A percentile compares a stretch with the other conserved stretches of the same genome.
Conservation (phyloP, 1,140 invertebrate genomes). For the Tribolium castaneum region DNA sequence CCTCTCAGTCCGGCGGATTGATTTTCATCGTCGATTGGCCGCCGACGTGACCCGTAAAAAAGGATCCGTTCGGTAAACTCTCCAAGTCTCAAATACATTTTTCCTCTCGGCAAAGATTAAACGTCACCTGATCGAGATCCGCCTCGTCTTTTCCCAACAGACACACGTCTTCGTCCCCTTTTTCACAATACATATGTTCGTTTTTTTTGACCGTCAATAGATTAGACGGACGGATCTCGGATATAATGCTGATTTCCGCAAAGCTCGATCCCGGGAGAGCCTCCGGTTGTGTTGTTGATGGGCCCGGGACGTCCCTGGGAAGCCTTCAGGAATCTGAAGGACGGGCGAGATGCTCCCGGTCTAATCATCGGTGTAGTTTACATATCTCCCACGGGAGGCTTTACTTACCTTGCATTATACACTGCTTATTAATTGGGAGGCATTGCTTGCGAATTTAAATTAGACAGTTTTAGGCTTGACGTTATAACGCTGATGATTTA, state of each 20-base stretch:
- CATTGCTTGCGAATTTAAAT: slow-evolving; percentile 12
- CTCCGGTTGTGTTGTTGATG: slow-evolving; percentile 22
- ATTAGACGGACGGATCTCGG: slow-evolving; percentile 30
- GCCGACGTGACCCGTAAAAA: not conserved
- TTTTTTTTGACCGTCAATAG: slow-evolving; percentile 20
- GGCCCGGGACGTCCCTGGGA: slow-evolving; percentile 17
- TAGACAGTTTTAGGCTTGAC: not conserved
- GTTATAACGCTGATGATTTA: slow-evolving; percentile 18
- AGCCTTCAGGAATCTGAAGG: slow-evolving; percentile 17
- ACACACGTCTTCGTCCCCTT: slow-evolving; percentile 1
- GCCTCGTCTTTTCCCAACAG: slow-evolving; percentile 6
- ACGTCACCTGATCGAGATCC: slow-evolving; percentile 22
- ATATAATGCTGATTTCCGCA: slow-evolving; percentile 35
- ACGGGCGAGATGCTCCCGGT: not conserved
- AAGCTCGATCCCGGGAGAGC: slow-evolving; percentile 2
- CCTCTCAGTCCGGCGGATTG: not conserved
- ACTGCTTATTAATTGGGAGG: not conserved
- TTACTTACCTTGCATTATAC: not conserved
- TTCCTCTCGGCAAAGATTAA: slow-evolving; percentile 25
- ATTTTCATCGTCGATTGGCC: slow-evolving; percentile 16
- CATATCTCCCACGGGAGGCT: not conserved
- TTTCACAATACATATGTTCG: slow-evolving; percentile 34
- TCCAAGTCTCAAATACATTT: slow-evolving; percentile 11
- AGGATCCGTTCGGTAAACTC: slow-evolving; percentile 5
- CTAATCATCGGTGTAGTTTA: slow-evolving; percentile 26